phyloP scores from a whole-genome alignment of 2,113 vertebrate genomes.

The Corapipo altera region DNA sequence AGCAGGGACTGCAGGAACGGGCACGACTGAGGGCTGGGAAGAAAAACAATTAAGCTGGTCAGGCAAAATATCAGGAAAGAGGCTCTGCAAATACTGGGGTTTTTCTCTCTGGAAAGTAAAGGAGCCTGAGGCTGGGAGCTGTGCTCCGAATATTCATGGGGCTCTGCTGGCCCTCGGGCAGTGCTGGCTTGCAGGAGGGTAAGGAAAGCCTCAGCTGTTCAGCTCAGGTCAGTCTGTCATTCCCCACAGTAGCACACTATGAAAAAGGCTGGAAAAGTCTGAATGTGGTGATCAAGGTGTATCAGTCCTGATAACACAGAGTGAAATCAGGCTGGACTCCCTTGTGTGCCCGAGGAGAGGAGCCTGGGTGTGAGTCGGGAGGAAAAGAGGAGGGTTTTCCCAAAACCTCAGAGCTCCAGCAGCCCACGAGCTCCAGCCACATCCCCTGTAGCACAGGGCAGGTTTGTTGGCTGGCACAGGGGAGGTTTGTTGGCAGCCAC shows the following conservation, averaged over 20 bases:
- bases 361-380: background rate
- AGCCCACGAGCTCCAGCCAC: no score
- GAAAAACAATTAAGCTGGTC: background rate
- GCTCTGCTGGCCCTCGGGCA: background rate
- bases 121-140: background rate
- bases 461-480: background rate
- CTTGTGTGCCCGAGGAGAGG: background rate
- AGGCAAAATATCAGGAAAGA: background rate
- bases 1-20: background rate
- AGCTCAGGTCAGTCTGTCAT: background rate
- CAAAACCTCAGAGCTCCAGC: fast-evolving
- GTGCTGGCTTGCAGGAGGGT: background rate
- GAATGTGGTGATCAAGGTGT: fast-evolving
- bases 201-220: background rate
- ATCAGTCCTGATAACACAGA: background rate
- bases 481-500: no score
- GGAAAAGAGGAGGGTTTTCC: background rate
- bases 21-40: background rate
- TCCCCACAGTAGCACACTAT: fast-evolving
- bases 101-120: background rate
- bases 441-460: background rate
- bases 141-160: background rate
- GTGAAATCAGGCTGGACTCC: background rate
- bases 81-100: background rate
- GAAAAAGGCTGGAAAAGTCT: background rate